A percentile compares a stretch with the other conserved stretches of the same genome.
These are phyloP conservation scores for Cryptophagus acutangulus DNA, from an alignment of 2,888 invertebrate genomes.

Conservation along the genomic window DNA sequence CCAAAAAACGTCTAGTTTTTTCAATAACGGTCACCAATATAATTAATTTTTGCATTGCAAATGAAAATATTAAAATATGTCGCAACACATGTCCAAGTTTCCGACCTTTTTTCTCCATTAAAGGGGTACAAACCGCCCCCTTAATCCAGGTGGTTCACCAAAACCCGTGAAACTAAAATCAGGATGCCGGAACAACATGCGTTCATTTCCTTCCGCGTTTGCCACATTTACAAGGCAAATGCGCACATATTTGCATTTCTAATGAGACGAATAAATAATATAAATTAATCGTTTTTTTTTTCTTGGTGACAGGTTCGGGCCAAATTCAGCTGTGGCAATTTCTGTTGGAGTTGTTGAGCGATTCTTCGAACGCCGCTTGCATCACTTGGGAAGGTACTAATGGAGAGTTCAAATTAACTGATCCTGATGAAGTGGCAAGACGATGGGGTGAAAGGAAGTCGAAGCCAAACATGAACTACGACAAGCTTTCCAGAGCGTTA, in stretches of 20 bases:
- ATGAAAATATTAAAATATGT: too few species aligned
- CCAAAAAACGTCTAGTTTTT: too few species aligned
- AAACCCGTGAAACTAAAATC: too few species aligned
- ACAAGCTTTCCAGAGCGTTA: slow-evolving; percentile 94
- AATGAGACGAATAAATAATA: slow-evolving; percentile 13
- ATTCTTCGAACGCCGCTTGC: slow-evolving; percentile 91
- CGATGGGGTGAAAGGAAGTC: slow-evolving; percentile 99
- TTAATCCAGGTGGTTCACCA: slow-evolving; percentile 22
- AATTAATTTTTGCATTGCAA: too few species aligned
- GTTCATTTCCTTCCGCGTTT: slow-evolving; percentile 41
- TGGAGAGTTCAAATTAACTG: slow-evolving; percentile 97
- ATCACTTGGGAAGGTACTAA: slow-evolving; percentile 99
- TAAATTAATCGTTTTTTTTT: background rate
- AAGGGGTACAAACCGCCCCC: background rate
- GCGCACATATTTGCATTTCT: slow-evolving; percentile 35
- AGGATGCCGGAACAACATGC: slow-evolving; percentile 26
- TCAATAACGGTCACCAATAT: too few species aligned
- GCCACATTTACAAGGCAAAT: slow-evolving; percentile 37
- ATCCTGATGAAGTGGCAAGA: slow-evolving; percentile 96
- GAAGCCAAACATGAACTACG: slow-evolving; percentile 99
- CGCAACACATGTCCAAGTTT: slow-evolving; percentile 21
- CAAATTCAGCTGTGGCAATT: slow-evolving; percentile 99
- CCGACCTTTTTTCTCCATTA: too few species aligned
- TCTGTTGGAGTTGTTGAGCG: slow-evolving; percentile 90
- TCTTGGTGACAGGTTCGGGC: slow-evolving; percentile 66